Evolutionary conservation across 2,797 vertebrate genomes (phyloP).

Genomic region (Hozukius guyotensis): DNA sequence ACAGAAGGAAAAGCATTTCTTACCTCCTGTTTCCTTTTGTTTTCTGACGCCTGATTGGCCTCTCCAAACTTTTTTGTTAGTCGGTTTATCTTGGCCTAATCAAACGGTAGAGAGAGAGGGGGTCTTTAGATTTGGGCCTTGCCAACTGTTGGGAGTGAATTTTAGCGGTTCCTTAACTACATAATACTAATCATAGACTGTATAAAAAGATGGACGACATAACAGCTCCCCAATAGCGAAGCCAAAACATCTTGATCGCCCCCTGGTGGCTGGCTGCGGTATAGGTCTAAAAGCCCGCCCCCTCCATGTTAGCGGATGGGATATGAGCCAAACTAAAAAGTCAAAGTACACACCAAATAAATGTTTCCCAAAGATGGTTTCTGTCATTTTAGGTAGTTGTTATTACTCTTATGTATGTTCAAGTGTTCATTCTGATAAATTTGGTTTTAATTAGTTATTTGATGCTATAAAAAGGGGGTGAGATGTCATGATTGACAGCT

Average conservation of each 20-base stretch:
- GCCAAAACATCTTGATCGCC: neutral
- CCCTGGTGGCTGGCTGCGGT: no score
- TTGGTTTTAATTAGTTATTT: no score
- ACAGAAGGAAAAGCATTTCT: neutral
- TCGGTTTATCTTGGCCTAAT: conserved; percentile 92
- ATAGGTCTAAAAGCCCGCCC: no score
- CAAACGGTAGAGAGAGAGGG: neutral
- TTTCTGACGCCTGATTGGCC: conserved; percentile 89
- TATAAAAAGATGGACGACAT: neutral
- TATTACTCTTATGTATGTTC: no score
- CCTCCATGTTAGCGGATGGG: no score
- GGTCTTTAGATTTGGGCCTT: neutral
- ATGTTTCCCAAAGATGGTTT: no score
- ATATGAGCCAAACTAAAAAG: no score
- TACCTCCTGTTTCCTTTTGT: conserved; percentile 91
- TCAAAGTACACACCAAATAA: no score
- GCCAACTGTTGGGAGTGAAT: neutral
- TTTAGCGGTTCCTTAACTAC: neutral
- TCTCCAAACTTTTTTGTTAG: conserved; percentile 95
- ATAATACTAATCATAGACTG: neutral
- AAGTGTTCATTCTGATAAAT: no score
- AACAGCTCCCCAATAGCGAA: neutral
- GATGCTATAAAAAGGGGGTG: no score
- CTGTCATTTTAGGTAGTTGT: no score
- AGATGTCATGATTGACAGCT: no score